These are phyloP conservation scores for Hyperopisus bebe DNA, from an alignment of 2,113 vertebrate genomes.

Conservation along the genomic window DNA sequence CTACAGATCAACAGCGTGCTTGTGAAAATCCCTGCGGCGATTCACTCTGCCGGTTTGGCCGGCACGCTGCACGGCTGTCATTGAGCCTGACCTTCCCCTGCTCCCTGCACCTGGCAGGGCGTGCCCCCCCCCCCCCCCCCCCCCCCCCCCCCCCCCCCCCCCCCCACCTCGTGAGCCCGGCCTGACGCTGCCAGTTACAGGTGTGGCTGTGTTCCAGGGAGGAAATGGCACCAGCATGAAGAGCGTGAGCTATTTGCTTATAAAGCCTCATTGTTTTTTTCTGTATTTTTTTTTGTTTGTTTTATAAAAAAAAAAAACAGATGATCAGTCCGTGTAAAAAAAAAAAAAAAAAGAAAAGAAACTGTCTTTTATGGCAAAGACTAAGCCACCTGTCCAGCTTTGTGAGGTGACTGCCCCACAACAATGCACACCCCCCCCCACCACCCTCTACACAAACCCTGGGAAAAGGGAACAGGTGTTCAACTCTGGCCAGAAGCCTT, in stretches of 20 bases:
- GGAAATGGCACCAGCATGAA: constrained; percentile 15
- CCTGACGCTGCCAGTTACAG: constrained; percentile 16
- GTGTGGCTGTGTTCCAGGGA: neutral
- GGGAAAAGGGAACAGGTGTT: constrained; percentile 39
- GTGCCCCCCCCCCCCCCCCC: neutral
- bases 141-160: too few species aligned
- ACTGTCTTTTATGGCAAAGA: constrained; percentile 11
- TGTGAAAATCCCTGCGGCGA: neutral
- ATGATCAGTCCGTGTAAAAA: constrained; percentile 17
- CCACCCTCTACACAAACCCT: constrained; percentile 31
- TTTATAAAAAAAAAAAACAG: constrained; percentile 5
- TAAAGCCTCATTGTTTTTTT: constrained; percentile 27
- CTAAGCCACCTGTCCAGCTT: constrained; percentile 30
- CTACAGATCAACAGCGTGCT: neutral
- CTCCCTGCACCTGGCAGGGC: constrained; percentile 18
- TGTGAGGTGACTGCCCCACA: constrained; percentile 26
- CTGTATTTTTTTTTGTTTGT: neutral
- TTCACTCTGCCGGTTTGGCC: neutral
- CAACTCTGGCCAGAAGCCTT: constrained; percentile 19
- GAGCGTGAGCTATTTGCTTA: constrained; percentile 19
- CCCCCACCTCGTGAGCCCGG: constrained; percentile 18
- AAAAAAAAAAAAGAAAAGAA: neutral
- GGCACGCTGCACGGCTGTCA: neutral
- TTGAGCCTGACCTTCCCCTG: constrained; percentile 14
- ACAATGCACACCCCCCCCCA: constrained; percentile 17